phyloP scores from a whole-genome alignment of 2,797 vertebrate species.

The Ispidina lecontei region DNA sequence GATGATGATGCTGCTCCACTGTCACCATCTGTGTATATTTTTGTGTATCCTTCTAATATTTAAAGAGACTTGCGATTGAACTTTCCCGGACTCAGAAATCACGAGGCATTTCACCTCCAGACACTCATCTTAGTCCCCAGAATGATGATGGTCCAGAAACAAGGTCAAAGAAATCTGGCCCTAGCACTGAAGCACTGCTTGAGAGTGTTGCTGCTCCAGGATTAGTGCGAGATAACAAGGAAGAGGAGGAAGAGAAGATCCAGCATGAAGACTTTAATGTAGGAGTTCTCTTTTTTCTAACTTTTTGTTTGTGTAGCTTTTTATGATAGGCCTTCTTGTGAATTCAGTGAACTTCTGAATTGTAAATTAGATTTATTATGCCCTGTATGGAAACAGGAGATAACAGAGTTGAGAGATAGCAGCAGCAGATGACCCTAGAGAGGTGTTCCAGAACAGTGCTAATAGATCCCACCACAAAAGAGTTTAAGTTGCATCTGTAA shows the following conservation, averaged over 20 bases:
- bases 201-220: constrained; percentile 75
- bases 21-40: not conserved
- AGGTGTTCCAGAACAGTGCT: not conserved
- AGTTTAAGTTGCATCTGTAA: not conserved
- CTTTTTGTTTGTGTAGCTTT: not conserved
- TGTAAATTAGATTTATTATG: not conserved
- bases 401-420: not conserved
- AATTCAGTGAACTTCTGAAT: not conserved
- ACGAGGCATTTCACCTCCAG: constrained; percentile 90
- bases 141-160: constrained; percentile 80
- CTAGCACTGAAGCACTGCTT: constrained; percentile 79
- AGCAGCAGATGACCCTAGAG: not conserved
- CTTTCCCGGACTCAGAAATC: constrained; percentile 93
- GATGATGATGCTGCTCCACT: not conserved
- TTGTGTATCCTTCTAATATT: not conserved
- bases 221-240: constrained; percentile 80
- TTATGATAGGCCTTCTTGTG: not conserved
- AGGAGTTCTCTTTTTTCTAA: constrained; percentile 53
- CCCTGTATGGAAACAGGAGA: not conserved
- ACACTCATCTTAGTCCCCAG: constrained; percentile 86
- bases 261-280: constrained; percentile 94
- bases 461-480: not conserved
- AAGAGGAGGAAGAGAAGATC: constrained; percentile 86
- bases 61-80: constrained; percentile 92
- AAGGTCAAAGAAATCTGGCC: constrained; percentile 83